A percentile compares a stretch with the other conserved stretches of the same genome.
phyloP scores from a whole-genome alignment of 2,113 vertebrate species.

The Desmodus rotundus region DNA sequence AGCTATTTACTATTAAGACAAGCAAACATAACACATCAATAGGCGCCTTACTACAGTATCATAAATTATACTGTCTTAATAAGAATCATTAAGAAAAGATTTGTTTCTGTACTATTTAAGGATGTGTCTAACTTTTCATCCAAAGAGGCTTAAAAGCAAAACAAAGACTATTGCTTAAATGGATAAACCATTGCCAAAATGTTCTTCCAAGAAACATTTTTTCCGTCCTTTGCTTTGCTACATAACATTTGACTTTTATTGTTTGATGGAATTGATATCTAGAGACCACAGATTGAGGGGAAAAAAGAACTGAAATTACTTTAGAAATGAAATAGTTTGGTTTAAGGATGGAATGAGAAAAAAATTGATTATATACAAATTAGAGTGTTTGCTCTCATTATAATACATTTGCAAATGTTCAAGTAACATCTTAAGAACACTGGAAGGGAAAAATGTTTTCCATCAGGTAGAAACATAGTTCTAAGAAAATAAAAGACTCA shows the following conservation, averaged over 20 bases:
- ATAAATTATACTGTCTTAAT: neutral
- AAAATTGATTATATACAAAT: neutral
- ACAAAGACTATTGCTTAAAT: neutral
- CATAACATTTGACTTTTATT: neutral
- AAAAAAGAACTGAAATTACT: neutral
- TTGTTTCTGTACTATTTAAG: neutral
- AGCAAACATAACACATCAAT: neutral
- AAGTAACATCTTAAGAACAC: neutral
- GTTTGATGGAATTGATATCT: neutral
- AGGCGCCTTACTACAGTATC: neutral
- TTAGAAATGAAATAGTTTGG: constrained; percentile 2
- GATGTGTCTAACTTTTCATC: neutral
- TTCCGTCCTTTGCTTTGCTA: neutral
- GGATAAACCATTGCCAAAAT: neutral
- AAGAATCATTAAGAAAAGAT: neutral
- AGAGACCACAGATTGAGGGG: neutral
- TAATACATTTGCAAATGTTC: neutral
- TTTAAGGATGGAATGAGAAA: neutral
- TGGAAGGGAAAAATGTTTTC: neutral
- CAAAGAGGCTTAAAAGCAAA: constrained; percentile 2
- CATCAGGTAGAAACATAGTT: neutral
- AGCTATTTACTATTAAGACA: neutral
- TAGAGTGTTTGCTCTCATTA: neutral
- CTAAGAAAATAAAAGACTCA: neutral
- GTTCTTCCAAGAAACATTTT: neutral